A percentile compares a stretch with the other conserved stretches of the same genome.
These are phyloP conservation scores for Leucophenga varia DNA, from an alignment of 1,140 invertebrate species.

Conservation along the genomic window DNA sequence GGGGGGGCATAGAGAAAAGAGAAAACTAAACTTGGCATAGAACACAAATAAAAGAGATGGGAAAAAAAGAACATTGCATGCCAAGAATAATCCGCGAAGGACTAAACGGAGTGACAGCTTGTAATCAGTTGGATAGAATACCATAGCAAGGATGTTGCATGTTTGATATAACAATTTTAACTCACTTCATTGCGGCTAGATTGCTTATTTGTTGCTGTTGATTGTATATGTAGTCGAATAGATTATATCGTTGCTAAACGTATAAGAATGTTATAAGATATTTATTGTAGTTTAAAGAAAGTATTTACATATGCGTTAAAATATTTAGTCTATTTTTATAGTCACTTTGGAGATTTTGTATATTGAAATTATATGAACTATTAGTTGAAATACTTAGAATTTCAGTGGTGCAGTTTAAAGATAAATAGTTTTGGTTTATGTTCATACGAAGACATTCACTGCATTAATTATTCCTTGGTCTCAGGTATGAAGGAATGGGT, in stretches of 20 bases:
- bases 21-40: conserved; percentile 11
- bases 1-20: conserved; percentile 7
- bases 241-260: not conserved
- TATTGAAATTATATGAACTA: no score
- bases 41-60: conserved; percentile 50
- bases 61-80: conserved; percentile 52
- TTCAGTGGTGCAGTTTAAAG: no score
- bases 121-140: conserved; percentile 17
- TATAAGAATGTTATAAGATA: no score
- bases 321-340: no score
- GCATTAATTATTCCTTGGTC: no score
- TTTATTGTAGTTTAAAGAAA: no score
- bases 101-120: conserved; percentile 2
- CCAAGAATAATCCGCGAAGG: conserved; percentile 42
- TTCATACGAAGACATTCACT: no score
- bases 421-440: no score
- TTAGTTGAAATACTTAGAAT: no score
- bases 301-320: no score
- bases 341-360: no score
- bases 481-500: no score
- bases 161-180: conserved; percentile 52
- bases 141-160: conserved; percentile 49
- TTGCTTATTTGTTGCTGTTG: conserved; percentile 20
- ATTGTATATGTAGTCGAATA: not conserved
- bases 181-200: conserved; percentile 53